Evolutionary conservation across 2,888 invertebrate genomes (phyloP).

Genomic region (Phortica magna): DNA sequence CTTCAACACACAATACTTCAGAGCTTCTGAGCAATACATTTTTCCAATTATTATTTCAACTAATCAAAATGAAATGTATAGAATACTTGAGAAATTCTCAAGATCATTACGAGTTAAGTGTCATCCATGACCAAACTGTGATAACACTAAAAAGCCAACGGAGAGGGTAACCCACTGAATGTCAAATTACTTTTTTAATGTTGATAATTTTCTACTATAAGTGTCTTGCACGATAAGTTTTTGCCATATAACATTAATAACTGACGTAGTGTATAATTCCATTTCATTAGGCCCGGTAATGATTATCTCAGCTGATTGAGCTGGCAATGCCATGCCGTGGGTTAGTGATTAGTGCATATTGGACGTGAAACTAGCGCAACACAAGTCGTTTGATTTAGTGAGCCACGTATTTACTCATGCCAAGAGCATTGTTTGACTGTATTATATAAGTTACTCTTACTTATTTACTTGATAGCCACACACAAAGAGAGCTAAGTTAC

Average conservation of each 20-base stretch:
- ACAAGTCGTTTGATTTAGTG: too few relatives aligned
- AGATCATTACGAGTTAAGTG: conserved; percentile 30
- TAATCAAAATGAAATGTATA: conserved; percentile 13
- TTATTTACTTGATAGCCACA: too few relatives aligned
- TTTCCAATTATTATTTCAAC: background rate
- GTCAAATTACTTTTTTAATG: background rate
- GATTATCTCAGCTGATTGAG: conserved; percentile 12
- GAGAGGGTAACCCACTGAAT: background rate
- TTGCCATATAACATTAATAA: background rate
- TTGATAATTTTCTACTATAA: background rate
- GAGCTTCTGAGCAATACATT: background rate
- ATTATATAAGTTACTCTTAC: too few relatives aligned
- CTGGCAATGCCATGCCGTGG: background rate
- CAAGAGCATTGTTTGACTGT: too few relatives aligned
- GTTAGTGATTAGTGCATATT: background rate
- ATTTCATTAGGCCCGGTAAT: background rate
- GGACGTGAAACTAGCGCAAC: background rate
- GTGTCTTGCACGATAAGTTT: background rate
- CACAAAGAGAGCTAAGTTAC: too few relatives aligned
- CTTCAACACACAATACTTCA: background rate
- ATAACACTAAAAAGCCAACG: conserved; percentile 1
- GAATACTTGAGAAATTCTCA: conserved; percentile 35
- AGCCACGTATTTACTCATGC: too few relatives aligned
- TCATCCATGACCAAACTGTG: conserved; percentile 18
- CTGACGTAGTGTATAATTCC: conserved; percentile 1